Evolutionary conservation across 2,888 invertebrate genomes (phyloP).

Genomic region (Drosophila quinaria): DNA sequence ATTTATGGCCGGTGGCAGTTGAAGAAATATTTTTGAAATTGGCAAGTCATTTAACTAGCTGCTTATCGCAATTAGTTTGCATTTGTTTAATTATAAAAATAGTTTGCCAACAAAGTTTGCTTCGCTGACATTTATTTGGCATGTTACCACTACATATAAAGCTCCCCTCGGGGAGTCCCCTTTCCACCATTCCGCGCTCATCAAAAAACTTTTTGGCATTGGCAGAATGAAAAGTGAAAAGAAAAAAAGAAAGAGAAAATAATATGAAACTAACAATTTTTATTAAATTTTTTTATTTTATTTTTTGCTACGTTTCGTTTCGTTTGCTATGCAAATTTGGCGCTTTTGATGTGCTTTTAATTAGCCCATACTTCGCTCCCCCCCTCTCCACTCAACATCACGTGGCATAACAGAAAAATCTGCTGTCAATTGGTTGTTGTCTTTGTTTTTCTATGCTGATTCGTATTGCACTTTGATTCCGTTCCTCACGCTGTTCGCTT

Average conservation of each 20-base stretch:
- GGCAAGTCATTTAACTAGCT: slow-evolving; percentile 44
- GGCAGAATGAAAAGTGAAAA: slow-evolving; percentile 59
- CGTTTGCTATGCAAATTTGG: slow-evolving; percentile 79
- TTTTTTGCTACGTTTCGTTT: slow-evolving; percentile 64
- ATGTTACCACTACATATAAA: slow-evolving; percentile 29
- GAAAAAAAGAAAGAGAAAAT: slow-evolving; percentile 44
- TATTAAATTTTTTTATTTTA: slow-evolving; percentile 53
- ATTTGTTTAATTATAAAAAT: slow-evolving; percentile 76
- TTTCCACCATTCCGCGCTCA: slow-evolving; percentile 2
- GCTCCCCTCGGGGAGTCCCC: slow-evolving; percentile 1
- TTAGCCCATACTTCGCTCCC: slow-evolving; percentile 47
- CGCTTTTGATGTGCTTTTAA: slow-evolving; percentile 79
- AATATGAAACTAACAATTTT: slow-evolving; percentile 61
- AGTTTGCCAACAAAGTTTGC: slow-evolving; percentile 70
- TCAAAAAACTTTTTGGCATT: slow-evolving; percentile 62
- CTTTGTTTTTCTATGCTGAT: slow-evolving; percentile 71
- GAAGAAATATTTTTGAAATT: slow-evolving; percentile 37
- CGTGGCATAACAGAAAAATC: slow-evolving; percentile 58
- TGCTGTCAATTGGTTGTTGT: slow-evolving; percentile 71
- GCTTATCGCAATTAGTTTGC: slow-evolving; percentile 72
- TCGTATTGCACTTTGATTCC: slow-evolving; percentile 74
- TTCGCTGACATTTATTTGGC: slow-evolving; percentile 74
- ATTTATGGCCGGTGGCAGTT: slow-evolving; percentile 32
- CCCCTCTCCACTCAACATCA: slow-evolving; percentile 12
- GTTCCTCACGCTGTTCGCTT: background rate